Conservation (phyloP, 2,113 vertebrate genomes). For the Oplegnathus fasciatus region DNA sequence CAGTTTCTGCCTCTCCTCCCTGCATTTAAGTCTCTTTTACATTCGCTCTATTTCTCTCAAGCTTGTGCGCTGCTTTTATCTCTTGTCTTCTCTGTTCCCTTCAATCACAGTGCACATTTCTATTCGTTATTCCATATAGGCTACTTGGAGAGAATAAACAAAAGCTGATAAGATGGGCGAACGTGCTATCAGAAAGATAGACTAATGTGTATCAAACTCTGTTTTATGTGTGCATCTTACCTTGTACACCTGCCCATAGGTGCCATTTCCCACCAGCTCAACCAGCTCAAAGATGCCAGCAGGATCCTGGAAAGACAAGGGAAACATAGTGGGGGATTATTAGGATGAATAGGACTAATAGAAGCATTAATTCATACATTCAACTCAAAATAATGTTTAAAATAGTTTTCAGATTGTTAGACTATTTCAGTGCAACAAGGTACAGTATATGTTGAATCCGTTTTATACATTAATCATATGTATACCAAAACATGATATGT, state of each 20-base stretch:
- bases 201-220: background rate
- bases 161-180: background rate
- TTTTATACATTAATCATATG: background rate
- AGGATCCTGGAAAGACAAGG: slow-evolving; percentile 88
- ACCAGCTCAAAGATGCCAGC: slow-evolving; percentile 98
- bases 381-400: background rate
- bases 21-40: slow-evolving; percentile 29
- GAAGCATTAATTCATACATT: background rate
- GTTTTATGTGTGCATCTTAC: slow-evolving; percentile 81
- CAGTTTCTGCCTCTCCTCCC: slow-evolving; percentile 34
- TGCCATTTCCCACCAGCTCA: slow-evolving; percentile 97
- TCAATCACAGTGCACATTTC: slow-evolving; percentile 19
- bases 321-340: background rate
- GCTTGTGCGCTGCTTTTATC: slow-evolving; percentile 43
- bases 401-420: background rate
- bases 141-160: background rate
- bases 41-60: slow-evolving; percentile 50
- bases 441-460: background rate
- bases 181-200: background rate
- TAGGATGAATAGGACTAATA: background rate
- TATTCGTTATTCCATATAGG: slow-evolving; percentile 8
- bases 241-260: slow-evolving; percentile 97
- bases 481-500: background rate
- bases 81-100: slow-evolving; percentile 6
- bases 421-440: background rate